A percentile compares a stretch with the other conserved stretches of the same genome.
Evolutionary conservation across 1,140 invertebrate species (phyloP).

Genomic region (Propsilocerus akamusi): DNA sequence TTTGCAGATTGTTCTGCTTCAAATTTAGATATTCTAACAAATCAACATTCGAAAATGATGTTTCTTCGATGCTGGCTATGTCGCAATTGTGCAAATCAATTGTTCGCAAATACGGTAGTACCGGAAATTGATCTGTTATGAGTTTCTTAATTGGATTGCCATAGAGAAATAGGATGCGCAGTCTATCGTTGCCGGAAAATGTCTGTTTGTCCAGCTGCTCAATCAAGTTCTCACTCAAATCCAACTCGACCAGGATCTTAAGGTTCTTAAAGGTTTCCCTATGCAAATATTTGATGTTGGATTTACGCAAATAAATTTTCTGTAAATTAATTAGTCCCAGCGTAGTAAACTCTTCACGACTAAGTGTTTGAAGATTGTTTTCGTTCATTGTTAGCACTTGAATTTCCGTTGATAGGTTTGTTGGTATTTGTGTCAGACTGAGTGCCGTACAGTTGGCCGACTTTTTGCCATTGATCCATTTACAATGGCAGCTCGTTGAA

Average conservation of each 20-base stretch:
- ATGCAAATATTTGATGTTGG: conserved; percentile 54
- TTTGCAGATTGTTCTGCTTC: conserved; percentile 44
- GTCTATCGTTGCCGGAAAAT: conserved; percentile 52
- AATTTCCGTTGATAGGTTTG: conserved; percentile 55
- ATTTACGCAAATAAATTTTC: conserved; percentile 54
- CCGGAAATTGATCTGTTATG: conserved; percentile 44
- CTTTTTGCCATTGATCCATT: conserved; percentile 77
- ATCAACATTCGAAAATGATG: conserved; percentile 45
- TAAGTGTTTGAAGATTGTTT: conserved; percentile 54
- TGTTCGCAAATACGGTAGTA: conserved; percentile 44
- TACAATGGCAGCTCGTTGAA: conserved; percentile 61
- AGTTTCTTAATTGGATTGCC: conserved; percentile 49
- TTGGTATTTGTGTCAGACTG: conserved; percentile 53
- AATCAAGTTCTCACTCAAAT: conserved; percentile 57
- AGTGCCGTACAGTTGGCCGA: conserved; percentile 63
- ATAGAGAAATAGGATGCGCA: conserved; percentile 44
- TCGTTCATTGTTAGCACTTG: conserved; percentile 69
- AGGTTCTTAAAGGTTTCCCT: conserved; percentile 68
- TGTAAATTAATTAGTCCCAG: conserved; percentile 68
- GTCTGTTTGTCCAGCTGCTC: conserved; percentile 44
- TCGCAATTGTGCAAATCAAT: conserved; percentile 60
- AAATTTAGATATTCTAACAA: conserved; percentile 50
- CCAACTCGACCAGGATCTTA: conserved; percentile 71
- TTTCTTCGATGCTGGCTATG: conserved; percentile 45
- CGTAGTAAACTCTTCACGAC: conserved; percentile 60